A percentile compares a stretch with the other conserved stretches of the same genome.
Conservation (phyloP, 2,888 invertebrate species). For the Helobdella robusta region DNA sequence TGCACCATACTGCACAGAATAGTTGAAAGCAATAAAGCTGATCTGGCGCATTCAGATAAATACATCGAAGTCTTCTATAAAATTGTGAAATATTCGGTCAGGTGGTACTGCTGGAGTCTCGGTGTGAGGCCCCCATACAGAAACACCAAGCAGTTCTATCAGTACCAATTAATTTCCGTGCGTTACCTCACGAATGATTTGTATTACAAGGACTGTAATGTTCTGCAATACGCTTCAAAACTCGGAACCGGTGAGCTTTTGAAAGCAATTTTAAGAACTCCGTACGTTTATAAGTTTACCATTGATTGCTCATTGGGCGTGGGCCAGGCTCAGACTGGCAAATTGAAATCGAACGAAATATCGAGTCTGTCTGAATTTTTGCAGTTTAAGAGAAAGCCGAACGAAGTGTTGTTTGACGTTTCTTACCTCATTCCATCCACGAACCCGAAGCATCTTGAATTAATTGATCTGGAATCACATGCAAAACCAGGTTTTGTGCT, state of each 20-base stretch:
- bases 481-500: not conserved
- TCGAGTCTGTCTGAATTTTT: not conserved
- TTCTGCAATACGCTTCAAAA: slow-evolving; percentile 27
- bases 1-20: slow-evolving; percentile 23
- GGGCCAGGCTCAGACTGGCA: too few species aligned
- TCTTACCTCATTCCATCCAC: slow-evolving; percentile 25
- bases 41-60: slow-evolving; percentile 14
- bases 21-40: slow-evolving; percentile 15
- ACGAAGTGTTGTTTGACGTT: slow-evolving; percentile 25
- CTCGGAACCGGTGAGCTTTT: slow-evolving; percentile 22
- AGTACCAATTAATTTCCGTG: slow-evolving; percentile 17
- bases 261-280: slow-evolving; percentile 25
- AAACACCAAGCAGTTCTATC: slow-evolving; percentile 22
- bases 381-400: too few species aligned
- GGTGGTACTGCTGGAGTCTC: slow-evolving; percentile 24
- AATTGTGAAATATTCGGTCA: slow-evolving; percentile 21
- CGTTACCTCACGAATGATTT: slow-evolving; percentile 21
- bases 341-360: too few species aligned
- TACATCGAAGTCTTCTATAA: slow-evolving; percentile 20
- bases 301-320: slow-evolving; percentile 5
- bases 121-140: slow-evolving; percentile 21
- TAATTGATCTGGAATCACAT: not conserved
- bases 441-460: slow-evolving; percentile 2
- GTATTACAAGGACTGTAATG: slow-evolving; percentile 21
- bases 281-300: slow-evolving; percentile 26